A percentile compares a stretch with the other conserved stretches of the same genome.
Evolutionary conservation across 2,888 invertebrate species (phyloP).

Genomic region (Cephus spinipes): DNA sequence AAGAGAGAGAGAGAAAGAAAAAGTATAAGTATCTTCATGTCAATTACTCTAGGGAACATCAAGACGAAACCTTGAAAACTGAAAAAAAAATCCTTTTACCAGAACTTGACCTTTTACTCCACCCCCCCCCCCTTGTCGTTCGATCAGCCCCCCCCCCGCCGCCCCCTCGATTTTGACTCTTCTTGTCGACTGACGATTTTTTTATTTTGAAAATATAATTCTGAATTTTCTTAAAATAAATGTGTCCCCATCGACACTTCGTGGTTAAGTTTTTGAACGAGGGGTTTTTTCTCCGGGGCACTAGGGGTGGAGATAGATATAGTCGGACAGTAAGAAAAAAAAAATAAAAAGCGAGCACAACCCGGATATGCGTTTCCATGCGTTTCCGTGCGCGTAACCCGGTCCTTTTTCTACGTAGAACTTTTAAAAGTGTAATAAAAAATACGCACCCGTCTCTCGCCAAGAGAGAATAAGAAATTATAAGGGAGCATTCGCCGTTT

Average conservation of each 20-base stretch:
- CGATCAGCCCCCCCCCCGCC: constrained; percentile 17
- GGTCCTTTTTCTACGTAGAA: constrained; percentile 2
- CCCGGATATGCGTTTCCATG: background rate
- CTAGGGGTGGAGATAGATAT: background rate
- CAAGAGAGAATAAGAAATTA: background rate
- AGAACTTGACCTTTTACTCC: constrained; percentile 37
- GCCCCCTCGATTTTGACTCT: background rate
- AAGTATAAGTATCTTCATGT: constrained; percentile 78
- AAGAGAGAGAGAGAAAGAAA: constrained; percentile 2
- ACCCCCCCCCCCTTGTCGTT: constrained; percentile 33
- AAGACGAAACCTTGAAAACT: constrained; percentile 27
- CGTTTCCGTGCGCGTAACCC: constrained; percentile 3
- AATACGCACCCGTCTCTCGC: background rate
- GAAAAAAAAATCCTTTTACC: constrained; percentile 37
- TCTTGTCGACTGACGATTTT: constrained; percentile 9
- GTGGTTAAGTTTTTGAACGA: background rate
- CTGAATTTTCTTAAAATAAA: too few species aligned
- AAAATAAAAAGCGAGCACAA: background rate
- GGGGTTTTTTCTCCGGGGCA: background rate
- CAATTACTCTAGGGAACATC: constrained; percentile 88
- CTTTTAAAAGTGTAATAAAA: background rate
- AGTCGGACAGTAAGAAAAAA: background rate
- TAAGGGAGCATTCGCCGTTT: background rate
- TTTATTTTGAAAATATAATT: constrained; percentile 1
- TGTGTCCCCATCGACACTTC: background rate